Evolutionary conservation across 2,888 invertebrate species (phyloP), one percentile per base, ranked within the genome.

Genomic region (Caenorhabditis sp.): DNA sequence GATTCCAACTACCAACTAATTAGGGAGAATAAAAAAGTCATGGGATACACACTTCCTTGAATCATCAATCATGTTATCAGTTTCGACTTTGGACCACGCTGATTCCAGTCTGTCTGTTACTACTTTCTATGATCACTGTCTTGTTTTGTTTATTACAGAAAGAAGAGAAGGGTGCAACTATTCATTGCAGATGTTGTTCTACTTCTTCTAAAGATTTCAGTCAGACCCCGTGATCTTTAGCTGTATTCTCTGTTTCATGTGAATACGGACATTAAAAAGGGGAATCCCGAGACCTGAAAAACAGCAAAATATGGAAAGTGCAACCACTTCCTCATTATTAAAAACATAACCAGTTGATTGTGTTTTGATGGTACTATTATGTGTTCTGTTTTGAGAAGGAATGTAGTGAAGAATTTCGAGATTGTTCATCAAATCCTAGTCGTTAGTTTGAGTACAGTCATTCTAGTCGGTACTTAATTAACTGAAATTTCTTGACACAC

Each of bases 41-140:
- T 76, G 68, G 59, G 76, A 69, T 66, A 51, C 58, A 51, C 58
- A 69, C 75, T 75, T 75, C 75, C 74, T 47, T 73, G 47, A 24
- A 58, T n/a, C 16, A 59, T 76, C 75, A 66, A 76, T 76, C 75
- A 76, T 66, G 31, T 16, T 51, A 31, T 66, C 66, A 66, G 49
- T 49, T 28, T 66, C 66, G 66, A 66, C 66, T 66, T 66, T 66
- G 66, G 66, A 66, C 66, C 66, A 66, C 66, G 35, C 66, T 66
- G 49, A 66, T 66, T 66, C 76, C 76, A 76, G 68, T 76, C 51
- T 66, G 51, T 61, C 74, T 47, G n/a, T 19, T 19, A 47, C 47
- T 64, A 63, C 51, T 26, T 10, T 51, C n/a, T 54, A 38, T 63
- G 63, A 44, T 64, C 64, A 66, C 24, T 51, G 49, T 51, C 66